phyloP scores from a whole-genome alignment of 37 sponge, comb jelly and placozoan genomes.

The Crambe crambe region DNA sequence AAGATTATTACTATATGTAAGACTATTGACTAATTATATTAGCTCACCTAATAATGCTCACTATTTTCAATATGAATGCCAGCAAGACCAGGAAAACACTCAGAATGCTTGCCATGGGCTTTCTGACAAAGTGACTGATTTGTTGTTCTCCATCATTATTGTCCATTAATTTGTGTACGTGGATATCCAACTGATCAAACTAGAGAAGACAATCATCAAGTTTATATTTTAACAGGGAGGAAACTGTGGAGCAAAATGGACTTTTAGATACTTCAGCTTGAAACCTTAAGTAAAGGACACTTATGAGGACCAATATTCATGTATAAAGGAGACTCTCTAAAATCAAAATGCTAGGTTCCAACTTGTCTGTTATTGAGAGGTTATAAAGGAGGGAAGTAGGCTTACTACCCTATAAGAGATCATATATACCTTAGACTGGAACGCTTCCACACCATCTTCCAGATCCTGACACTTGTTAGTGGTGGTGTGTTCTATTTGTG shows the following conservation, averaged over 20 bases:
- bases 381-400: too few species aligned
- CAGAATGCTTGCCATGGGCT: constrained; percentile 9
- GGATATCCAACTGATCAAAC: constrained; percentile 14
- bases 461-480: constrained; percentile 53
- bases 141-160: neutral
- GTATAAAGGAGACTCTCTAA: too few species aligned
- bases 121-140: neutral
- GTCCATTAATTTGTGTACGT: constrained; percentile 23
- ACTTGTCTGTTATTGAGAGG: too few species aligned
- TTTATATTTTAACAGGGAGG: too few species aligned
- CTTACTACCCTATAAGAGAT: too few species aligned
- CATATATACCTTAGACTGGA: constrained; percentile 47
- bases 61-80: constrained; percentile 28
- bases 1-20: neutral
- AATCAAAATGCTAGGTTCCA: too few species aligned
- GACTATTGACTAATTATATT: neutral
- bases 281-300: too few species aligned
- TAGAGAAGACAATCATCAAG: too few species aligned
- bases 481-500: constrained; percentile 56
- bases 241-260: too few species aligned
- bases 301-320: too few species aligned
- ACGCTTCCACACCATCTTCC: constrained; percentile 44
- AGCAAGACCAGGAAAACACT: constrained; percentile 6
- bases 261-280: too few species aligned
- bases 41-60: constrained; percentile 8